A percentile compares a stretch with the other conserved stretches of the same genome.
These are phyloP conservation scores for Erannis defoliaria DNA, from an alignment of 2,888 invertebrate genomes.

Conservation along the genomic window DNA sequence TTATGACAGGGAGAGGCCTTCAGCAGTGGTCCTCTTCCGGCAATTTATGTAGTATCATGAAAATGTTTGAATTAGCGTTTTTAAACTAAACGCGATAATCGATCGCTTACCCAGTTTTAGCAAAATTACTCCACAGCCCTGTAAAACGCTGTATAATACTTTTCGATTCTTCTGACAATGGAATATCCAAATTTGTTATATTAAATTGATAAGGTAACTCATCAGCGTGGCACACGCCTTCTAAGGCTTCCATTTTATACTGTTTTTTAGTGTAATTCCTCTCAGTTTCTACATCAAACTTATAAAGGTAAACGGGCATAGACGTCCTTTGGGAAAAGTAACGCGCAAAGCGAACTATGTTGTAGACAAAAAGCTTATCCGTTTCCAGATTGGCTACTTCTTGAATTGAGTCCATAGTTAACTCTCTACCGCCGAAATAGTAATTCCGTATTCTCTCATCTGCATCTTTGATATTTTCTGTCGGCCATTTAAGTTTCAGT, in stretches of 20 bases:
- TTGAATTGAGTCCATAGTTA: conserved; percentile 62
- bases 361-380: conserved; percentile 70
- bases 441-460: conserved; percentile 68
- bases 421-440: conserved; percentile 66
- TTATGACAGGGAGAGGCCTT: too few relatives aligned
- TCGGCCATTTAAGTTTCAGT: conserved; percentile 66
- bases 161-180: conserved; percentile 68
- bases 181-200: conserved; percentile 68
- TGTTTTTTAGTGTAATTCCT: conserved; percentile 70
- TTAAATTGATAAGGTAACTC: conserved; percentile 76
- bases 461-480: conserved; percentile 54
- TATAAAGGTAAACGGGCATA: conserved; percentile 70
- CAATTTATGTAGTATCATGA: too few relatives aligned
- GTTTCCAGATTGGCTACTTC: conserved; percentile 68
- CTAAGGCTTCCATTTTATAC: conserved; percentile 68
- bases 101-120: conserved; percentile 68
- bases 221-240: conserved; percentile 78
- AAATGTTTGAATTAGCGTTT: too few relatives aligned
- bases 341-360: conserved; percentile 71
- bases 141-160: conserved; percentile 64
- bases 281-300: conserved; percentile 74
- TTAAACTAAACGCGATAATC: too few relatives aligned
- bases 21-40: too few relatives aligned
- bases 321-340: conserved; percentile 55
- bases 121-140: conserved; percentile 74